These are phyloP conservation scores for Heterohyrax brucei DNA, from an alignment of 2,797 vertebrate genomes.

Conservation along the genomic window DNA sequence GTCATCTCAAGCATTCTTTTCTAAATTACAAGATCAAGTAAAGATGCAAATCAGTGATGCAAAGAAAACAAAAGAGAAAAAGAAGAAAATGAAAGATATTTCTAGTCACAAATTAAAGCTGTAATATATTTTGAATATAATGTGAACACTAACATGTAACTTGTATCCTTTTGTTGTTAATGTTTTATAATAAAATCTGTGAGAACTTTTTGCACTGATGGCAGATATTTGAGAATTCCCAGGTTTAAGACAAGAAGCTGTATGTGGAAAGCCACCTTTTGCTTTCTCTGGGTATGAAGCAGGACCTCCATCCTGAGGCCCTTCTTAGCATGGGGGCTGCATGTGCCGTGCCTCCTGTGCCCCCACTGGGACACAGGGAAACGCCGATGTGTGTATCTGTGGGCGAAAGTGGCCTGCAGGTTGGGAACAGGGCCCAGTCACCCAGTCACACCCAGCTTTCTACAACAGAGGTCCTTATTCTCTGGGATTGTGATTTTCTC, in stretches of 20 bases:
- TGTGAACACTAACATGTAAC: constrained; percentile 83
- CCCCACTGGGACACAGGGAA: neutral
- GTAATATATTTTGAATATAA: constrained; percentile 87
- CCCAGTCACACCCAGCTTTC: neutral
- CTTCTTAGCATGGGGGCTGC: neutral
- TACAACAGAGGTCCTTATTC: neutral
- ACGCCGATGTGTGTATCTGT: neutral
- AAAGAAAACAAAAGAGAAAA: constrained; percentile 93
- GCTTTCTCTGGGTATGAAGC: neutral
- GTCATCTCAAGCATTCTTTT: constrained; percentile 98
- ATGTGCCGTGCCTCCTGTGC: neutral
- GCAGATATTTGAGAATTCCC: neutral
- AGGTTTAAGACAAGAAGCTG: neutral
- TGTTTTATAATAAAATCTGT: constrained; percentile 62
- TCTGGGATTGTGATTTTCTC: neutral
- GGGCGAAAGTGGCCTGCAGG: neutral
- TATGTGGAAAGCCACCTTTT: neutral
- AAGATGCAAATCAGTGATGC: constrained; percentile 95
- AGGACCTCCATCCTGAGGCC: neutral
- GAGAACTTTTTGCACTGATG: neutral
- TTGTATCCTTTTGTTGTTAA: neutral
- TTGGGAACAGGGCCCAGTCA: neutral
- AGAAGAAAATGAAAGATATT: constrained; percentile 93
- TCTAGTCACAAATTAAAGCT: constrained; percentile 97
- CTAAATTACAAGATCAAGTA: constrained; percentile 98